Conservation (phyloP, 1,140 invertebrate species). For the Portunus trituberculatus region DNA sequence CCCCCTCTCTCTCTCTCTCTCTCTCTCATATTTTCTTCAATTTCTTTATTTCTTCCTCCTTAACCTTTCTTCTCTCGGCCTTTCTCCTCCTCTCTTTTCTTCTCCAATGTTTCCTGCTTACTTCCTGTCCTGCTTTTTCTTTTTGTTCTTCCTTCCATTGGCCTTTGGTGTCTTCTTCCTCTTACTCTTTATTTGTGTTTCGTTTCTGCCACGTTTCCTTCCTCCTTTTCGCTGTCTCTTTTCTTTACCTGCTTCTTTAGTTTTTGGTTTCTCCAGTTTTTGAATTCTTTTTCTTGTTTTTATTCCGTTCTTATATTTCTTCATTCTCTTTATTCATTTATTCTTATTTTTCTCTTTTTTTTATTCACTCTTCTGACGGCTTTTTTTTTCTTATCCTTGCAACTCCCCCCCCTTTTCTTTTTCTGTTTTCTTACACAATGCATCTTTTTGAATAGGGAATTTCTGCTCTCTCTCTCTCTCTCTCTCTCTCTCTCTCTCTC, state of each 20-base stretch:
- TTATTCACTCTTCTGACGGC: neutral
- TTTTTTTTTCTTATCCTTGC: neutral
- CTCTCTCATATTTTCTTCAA: neutral
- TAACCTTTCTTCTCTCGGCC: neutral
- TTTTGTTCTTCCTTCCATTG: neutral
- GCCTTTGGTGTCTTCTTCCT: too few relatives aligned
- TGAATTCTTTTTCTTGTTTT: neutral
- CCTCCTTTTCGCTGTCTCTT: neutral
- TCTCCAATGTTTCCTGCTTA: neutral
- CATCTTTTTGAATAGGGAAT: neutral
- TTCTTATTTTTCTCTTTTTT: neutral
- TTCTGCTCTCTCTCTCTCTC: neutral
- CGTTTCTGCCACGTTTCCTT: neutral
- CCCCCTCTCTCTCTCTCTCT: neutral
- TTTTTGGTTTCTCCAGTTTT: neutral
- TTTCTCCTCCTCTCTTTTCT: neutral
- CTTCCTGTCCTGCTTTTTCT: neutral
- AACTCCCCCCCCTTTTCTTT: neutral
- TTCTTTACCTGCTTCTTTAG: neutral
- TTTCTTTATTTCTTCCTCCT: neutral
- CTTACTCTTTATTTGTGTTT: neutral
- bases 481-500: neutral
- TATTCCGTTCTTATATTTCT: neutral
- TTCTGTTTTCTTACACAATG: neutral
- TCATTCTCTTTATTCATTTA: neutral